phyloP scores from a whole-genome alignment of 2,888 invertebrate species.

The Philaethria dido region DNA sequence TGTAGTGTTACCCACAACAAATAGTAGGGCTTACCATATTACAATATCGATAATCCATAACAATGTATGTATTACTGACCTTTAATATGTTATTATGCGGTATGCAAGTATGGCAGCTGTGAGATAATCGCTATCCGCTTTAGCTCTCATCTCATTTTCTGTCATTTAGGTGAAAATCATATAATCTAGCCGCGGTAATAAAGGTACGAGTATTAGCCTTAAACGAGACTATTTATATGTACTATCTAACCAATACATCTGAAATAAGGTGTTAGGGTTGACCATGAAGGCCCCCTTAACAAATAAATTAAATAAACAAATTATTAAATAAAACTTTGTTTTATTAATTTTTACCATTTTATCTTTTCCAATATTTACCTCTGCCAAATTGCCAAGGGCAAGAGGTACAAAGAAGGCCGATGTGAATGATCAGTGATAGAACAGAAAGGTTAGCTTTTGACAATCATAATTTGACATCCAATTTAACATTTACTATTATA shows the following conservation, averaged over 20 bases:
- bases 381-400: no score
- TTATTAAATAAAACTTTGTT: no score
- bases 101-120: slow-evolving; percentile 39
- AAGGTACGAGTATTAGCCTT: neutral
- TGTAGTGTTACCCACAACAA: slow-evolving; percentile 32
- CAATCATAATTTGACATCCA: no score
- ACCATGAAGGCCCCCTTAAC: no score
- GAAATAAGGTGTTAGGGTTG: no score
- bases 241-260: neutral
- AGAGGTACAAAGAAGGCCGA: no score
- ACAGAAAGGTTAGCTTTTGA: no score
- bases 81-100: slow-evolving; percentile 34
- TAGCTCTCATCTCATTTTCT: slow-evolving; percentile 39
- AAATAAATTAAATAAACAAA: no score
- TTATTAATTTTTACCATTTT: no score
- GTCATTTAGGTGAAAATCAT: slow-evolving; percentile 34
- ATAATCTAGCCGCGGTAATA: slow-evolving; percentile 36
- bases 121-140: slow-evolving; percentile 41
- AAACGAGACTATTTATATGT: neutral
- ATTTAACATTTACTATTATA: no score
- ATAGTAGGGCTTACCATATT: slow-evolving; percentile 41
- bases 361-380: no score
- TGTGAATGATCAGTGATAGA: no score
- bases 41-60: slow-evolving; percentile 42
- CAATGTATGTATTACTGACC: slow-evolving; percentile 30